Evolutionary conservation across 1,140 invertebrate species (phyloP), one percentile per base, ranked within the genome.

Genomic region (Drosophila kikkawai): DNA sequence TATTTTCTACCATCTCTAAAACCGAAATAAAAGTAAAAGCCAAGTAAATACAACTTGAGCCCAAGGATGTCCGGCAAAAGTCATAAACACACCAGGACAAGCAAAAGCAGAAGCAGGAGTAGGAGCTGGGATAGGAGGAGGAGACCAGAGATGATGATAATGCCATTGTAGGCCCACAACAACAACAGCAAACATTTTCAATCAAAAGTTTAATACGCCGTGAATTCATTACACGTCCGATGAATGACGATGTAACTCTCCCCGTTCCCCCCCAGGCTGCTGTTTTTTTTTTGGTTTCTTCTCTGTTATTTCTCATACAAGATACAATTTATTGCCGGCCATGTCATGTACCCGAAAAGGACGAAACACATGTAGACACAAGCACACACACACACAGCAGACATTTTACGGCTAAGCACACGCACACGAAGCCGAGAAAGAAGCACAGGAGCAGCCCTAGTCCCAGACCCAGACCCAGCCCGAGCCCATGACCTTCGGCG

Each of bases 261-360:
- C 34, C 12, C 22, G 4, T 6, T 37, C n/a, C 22, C 39, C 39
- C n/a, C 13, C 5, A 13, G 29, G 50, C 82, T 86, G 79, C 80
- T 87, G 81, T 83, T 91, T 83, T 82, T 83, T 82, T 87, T 39
- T 80, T 70, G 75, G 75, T 71, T 79, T 87, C 64, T 70, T 47
- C 12, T 60, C 58, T 51, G 50, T 65, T 59, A 39, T 39, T 71
- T 73, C 70, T 87, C 80, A 87, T 82, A 56, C 36, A 91, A 91
- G 86, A 91, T 82, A 83, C 75, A 91, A 91, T 91, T 91, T 91
- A 91, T 91, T 91, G 86, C 87, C 69, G 66, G 66, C 79, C 83
- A 48, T 32, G 71, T 73, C 80, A 88, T 80, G 86, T 80, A 75
- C 47, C 47, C 65, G 57, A 57, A 64, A 74, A 68, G 61, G 55